phyloP scores from a whole-genome alignment of 2,888 invertebrate species.

The Cryptocephalus moraei region DNA sequence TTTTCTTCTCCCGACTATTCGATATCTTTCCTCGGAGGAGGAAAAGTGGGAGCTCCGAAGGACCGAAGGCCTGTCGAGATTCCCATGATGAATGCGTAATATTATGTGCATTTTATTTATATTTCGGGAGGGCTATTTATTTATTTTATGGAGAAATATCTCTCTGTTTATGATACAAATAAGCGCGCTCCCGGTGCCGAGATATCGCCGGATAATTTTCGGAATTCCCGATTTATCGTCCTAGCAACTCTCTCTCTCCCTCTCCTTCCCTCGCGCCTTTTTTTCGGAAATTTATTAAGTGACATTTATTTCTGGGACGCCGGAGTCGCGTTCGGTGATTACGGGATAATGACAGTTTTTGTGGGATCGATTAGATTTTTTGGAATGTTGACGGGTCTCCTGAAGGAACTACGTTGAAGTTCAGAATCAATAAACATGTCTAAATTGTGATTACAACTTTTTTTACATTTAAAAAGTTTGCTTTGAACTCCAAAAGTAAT shows the following conservation, averaged over 20 bases:
- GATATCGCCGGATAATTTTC: constrained; percentile 13
- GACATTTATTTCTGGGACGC: neutral
- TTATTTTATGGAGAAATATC: constrained; percentile 14
- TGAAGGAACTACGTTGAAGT: too few species aligned
- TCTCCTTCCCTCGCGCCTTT: neutral
- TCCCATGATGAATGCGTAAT: constrained; percentile 7
- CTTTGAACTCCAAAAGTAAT: too few species aligned
- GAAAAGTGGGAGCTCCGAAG: constrained; percentile 1
- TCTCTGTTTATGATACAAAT: constrained; percentile 13
- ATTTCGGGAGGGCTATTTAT: constrained; percentile 9
- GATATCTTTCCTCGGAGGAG: too few species aligned
- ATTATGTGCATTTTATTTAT: constrained; percentile 14
- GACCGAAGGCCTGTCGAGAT: constrained; percentile 2
- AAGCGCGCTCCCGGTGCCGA: constrained; percentile 6
- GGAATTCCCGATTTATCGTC: constrained; percentile 11
- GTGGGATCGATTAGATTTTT: too few species aligned
- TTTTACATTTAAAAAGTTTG: too few species aligned
- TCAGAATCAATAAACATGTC: too few species aligned
- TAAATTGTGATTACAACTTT: too few species aligned
- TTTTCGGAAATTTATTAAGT: neutral
- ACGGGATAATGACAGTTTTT: too few species aligned
- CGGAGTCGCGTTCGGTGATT: too few species aligned
- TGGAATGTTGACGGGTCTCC: too few species aligned
- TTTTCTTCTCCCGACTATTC: too few species aligned
- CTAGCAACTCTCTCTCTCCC: neutral